Base-by-base conservation (phyloP, 2,797 vertebrate genomes). In the Nannoperca australis region DNA sequence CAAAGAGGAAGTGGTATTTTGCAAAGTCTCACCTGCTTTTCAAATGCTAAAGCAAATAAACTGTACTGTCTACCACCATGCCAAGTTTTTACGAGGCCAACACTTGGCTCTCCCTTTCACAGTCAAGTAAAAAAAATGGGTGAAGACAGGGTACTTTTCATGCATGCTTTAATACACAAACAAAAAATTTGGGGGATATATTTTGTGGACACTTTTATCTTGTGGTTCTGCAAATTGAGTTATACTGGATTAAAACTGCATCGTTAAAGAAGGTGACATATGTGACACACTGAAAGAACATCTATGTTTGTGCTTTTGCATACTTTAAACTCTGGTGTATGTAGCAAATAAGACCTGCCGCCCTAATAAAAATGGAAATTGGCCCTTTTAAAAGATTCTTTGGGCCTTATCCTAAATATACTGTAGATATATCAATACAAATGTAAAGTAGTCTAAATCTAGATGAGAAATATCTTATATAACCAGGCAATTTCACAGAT, bases 11-110 rank as follows among this genome's bases (percentile, higher is more conserved):
- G 81, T 75, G 51, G 56, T 81, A 50, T 85, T 88, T 81, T 81
- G 66, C 67, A 80, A 59, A 73, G 72, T 87, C 85, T 87, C 81
- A 84, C 77, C 79, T 87, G 77, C 88, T 71, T 88, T 89, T 87
- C 67, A 85, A 85, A 55, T 7, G 55, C 81, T 27, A 62, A 61
- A 85, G 82, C 83, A 89, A 87, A 92, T 84, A 89, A 82, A 91
- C 69, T 74, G 74, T 62, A 65, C 76, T 45, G 47, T 51, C 65
- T 91, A 83, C 88, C 82, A 86, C 22, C 18, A 8, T 81, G 87
- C 86, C 90, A 89, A 70, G 34, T 68, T 85, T 83, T 85, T 81
- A 82, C 82, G 50, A 53, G 68, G 76, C 77, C 76, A 82, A 40
- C 27, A 49, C 68, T 79, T 79, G 74, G 77, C 78, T 85, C 80